Evolutionary conservation across 1,140 invertebrate species (phyloP).

Genomic region (Ridgeia piscesae): DNA sequence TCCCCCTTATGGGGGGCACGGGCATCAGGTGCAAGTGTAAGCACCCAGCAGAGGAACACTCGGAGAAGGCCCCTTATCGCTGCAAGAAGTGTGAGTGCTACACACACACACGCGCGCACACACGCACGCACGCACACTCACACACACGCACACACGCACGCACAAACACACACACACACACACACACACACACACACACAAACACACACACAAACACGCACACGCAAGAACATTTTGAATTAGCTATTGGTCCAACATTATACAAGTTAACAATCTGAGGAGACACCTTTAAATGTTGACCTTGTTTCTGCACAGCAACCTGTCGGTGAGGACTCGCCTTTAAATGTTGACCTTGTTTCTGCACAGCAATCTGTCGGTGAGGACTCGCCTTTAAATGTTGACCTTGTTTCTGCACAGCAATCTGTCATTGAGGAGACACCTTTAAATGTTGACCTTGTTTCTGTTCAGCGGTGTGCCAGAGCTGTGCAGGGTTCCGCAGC

Average conservation of each 20-base stretch:
- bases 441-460: constrained; percentile 8
- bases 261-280: no score
- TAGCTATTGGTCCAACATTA: no score
- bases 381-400: background rate
- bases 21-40: constrained; percentile 56
- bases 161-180: no score
- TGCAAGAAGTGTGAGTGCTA: constrained; percentile 48
- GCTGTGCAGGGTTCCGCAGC: constrained; percentile 55
- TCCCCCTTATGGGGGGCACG: constrained; percentile 53
- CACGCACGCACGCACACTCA: no score
- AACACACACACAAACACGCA: no score
- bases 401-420: background rate
- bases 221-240: no score
- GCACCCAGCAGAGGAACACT: constrained; percentile 53
- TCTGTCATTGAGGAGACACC: no score
- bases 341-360: background rate
- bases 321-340: background rate
- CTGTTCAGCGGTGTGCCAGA: constrained; percentile 45
- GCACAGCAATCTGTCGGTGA: background rate
- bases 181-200: no score
- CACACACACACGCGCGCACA: no score
- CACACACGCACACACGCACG: no score
- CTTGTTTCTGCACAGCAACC: no score
- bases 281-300: background rate
- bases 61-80: constrained; percentile 41